Evolutionary conservation across 2,113 vertebrate genomes (phyloP).

Genomic region (Phalacrocorax pelagicus): DNA sequence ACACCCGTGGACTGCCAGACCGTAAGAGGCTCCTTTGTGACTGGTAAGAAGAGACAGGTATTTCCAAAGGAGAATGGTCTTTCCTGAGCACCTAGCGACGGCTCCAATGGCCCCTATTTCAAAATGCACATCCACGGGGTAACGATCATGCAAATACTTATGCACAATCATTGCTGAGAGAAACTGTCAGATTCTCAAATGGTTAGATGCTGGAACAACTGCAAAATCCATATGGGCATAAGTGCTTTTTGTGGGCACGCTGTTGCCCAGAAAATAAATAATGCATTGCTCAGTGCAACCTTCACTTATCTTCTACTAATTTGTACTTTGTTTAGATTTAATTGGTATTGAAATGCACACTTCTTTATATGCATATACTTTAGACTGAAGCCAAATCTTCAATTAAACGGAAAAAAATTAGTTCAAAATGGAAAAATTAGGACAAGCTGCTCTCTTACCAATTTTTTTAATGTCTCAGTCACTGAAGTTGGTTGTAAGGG

Average conservation of each 20-base stretch:
- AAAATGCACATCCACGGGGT: neutral
- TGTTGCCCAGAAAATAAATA: neutral
- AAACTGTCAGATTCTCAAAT: neutral
- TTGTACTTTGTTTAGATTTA: neutral
- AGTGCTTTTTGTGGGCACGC: neutral
- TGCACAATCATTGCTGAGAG: neutral
- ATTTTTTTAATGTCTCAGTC: neutral
- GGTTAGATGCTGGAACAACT: neutral
- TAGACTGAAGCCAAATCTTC: neutral
- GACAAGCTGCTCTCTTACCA: neutral
- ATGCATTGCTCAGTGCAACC: neutral
- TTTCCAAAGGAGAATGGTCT: neutral
- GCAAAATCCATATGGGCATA: neutral
- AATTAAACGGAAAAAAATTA: neutral
- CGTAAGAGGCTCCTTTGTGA: neutral
- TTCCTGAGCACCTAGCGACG: neutral
- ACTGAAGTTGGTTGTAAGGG: neutral
- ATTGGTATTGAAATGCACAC: neutral
- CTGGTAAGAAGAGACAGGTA: neutral
- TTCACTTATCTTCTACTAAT: neutral
- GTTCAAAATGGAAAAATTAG: neutral
- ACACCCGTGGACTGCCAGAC: neutral
- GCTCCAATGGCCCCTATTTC: neutral
- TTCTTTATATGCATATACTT: neutral
- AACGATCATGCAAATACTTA: neutral